phyloP scores from a whole-genome alignment of 1,140 invertebrate species.

The Ostrea denselamellosa region DNA sequence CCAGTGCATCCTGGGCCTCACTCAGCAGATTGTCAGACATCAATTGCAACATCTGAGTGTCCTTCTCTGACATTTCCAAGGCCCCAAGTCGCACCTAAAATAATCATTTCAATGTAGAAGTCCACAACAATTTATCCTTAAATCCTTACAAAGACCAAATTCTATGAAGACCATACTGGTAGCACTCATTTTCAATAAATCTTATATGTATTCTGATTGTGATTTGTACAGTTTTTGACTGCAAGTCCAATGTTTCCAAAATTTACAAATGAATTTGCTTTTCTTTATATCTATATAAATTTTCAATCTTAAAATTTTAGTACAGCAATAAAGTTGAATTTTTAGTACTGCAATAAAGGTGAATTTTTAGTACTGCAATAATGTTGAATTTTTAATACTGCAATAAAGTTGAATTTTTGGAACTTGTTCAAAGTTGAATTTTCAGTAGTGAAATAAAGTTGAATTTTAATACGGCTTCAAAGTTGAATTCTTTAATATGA shows the following conservation, averaged over 20 bases:
- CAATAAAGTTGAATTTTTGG: no score
- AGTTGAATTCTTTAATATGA: not conserved
- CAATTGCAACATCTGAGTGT: conserved; percentile 59
- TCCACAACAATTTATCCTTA: no score
- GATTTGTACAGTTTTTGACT: not conserved
- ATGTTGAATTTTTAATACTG: not conserved
- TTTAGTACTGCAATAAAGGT: no score
- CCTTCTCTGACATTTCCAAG: conserved; percentile 35
- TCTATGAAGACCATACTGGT: no score
- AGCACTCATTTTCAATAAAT: no score
- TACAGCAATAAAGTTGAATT: not conserved
- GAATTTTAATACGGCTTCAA: not conserved
- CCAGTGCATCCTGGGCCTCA: conserved; percentile 70
- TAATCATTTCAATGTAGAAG: not conserved
- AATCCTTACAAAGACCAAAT: no score
- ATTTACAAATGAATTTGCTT: not conserved
- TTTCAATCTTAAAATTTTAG: no score
- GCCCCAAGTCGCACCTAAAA: conserved; percentile 31
- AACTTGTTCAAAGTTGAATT: no score
- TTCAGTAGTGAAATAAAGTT: not conserved
- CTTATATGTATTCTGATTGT: no score
- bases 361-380: not conserved
- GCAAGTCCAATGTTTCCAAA: not conserved
- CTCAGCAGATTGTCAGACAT: conserved; percentile 76
- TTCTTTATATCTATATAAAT: no score